Conservation (phyloP, 2,888 invertebrate genomes). For the Selenia dentaria region DNA sequence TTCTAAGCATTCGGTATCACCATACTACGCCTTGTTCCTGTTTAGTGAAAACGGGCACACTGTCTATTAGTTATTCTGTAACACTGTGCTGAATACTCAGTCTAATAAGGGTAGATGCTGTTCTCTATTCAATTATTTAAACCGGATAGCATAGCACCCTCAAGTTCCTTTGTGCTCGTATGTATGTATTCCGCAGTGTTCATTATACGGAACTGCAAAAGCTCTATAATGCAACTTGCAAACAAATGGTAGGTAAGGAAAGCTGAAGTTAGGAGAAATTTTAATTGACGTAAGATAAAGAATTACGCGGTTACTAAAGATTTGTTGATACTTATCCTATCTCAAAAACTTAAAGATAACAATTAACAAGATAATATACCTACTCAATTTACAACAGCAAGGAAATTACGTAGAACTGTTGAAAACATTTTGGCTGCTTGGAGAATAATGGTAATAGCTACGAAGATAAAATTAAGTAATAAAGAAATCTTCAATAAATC, state of each 20-base stretch:
- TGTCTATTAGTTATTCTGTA: no score
- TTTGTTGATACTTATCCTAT: neutral
- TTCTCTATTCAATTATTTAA: no score
- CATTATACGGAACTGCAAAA: constrained; percentile 12
- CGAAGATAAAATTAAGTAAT: neutral
- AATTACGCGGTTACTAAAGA: neutral
- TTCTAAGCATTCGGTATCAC: no score
- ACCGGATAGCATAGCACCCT: no score
- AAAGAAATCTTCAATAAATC: neutral
- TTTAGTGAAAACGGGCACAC: no score
- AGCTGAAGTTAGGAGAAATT: constrained; percentile 18
- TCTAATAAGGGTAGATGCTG: no score
- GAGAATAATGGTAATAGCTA: neutral
- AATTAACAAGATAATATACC: neutral
- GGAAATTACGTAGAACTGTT: neutral
- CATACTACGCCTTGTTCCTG: no score
- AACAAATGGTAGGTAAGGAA: constrained; percentile 9
- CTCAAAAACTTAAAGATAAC: neutral
- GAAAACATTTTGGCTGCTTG: neutral
- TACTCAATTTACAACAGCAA: neutral
- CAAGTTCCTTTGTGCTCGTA: no score
- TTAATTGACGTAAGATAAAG: constrained; percentile 24
- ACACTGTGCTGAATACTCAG: no score
- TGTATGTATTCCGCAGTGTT: neutral
- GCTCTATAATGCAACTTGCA: constrained; percentile 4